phyloP scores from a whole-genome alignment of 1,140 invertebrate species.

The Pemphigus obesinymphae region DNA sequence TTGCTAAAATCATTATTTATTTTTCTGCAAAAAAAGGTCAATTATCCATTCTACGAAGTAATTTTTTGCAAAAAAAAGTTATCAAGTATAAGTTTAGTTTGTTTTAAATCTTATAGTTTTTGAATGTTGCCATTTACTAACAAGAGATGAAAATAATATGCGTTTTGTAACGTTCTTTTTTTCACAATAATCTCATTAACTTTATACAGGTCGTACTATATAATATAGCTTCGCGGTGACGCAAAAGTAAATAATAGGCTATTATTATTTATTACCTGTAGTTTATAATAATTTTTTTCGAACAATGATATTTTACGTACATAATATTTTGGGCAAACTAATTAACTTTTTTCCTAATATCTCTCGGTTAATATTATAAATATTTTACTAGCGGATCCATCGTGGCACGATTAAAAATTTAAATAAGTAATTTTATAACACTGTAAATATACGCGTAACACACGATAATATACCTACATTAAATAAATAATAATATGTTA shows the following conservation, averaged over 20 bases:
- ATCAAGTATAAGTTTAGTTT: slow-evolving; percentile 17
- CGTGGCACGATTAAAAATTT: too few species aligned
- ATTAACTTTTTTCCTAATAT: not conserved
- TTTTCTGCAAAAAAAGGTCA: slow-evolving; percentile 10
- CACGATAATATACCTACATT: too few species aligned
- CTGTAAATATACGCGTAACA: too few species aligned
- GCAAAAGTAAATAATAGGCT: not conserved
- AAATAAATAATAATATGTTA: too few species aligned
- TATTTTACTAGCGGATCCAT: too few species aligned
- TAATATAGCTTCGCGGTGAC: not conserved
- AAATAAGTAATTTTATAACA: too few species aligned
- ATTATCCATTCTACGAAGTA: slow-evolving; percentile 30
- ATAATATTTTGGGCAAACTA: not conserved
- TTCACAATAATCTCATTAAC: not conserved
- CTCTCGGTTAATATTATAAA: not conserved
- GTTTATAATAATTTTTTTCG: not conserved
- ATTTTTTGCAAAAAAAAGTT: not conserved
- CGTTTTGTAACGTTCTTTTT: not conserved
- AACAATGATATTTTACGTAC: not conserved
- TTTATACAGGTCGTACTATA: not conserved
- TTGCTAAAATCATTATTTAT: slow-evolving; percentile 29
- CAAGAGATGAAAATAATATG: not conserved
- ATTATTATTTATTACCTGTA: not conserved
- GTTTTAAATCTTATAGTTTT: not conserved
- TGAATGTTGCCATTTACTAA: not conserved